A percentile compares a stretch with the other conserved stretches of the same genome.
Evolutionary conservation across 2,113 vertebrate species (phyloP).

Genomic region (Columba livia): DNA sequence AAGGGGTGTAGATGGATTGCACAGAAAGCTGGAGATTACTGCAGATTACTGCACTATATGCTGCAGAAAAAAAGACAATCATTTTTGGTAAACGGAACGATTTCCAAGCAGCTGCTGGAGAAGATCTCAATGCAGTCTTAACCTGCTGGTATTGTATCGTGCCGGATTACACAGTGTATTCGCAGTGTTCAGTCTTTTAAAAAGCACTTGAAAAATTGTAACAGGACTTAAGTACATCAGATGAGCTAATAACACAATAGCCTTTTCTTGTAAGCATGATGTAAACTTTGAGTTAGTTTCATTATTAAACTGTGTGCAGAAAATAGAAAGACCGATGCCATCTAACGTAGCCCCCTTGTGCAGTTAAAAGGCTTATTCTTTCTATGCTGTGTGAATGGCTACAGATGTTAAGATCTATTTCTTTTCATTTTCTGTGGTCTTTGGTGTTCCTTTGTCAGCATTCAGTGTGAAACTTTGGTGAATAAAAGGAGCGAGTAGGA

Average conservation of each 20-base stretch:
- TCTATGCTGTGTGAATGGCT: background rate
- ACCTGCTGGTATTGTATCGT: background rate
- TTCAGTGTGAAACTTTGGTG: constrained; percentile 11
- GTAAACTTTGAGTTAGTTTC: constrained; percentile 39
- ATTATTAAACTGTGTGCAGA: background rate
- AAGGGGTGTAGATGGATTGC: background rate
- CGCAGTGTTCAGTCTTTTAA: background rate
- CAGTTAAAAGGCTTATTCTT: background rate
- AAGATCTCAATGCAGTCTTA: background rate
- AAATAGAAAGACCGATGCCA: background rate
- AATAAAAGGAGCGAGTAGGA: background rate
- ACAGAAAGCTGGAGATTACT: background rate
- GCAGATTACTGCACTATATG: background rate
- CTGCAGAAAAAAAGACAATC: background rate
- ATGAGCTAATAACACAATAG: constrained; percentile 5
- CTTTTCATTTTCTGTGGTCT: constrained; percentile 18
- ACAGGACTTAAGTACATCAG: background rate
- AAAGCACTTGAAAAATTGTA: background rate
- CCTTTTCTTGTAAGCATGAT: constrained; percentile 42
- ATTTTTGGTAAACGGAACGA: background rate
- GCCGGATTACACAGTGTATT: background rate
- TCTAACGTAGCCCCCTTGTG: background rate
- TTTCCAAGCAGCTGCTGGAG: background rate
- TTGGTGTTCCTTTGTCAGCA: constrained; percentile 38
- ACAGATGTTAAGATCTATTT: background rate